Evolutionary conservation across 1,140 invertebrate species (phyloP), one percentile per base, ranked within the genome.

Genomic region (Octopus bimaculoides): DNA sequence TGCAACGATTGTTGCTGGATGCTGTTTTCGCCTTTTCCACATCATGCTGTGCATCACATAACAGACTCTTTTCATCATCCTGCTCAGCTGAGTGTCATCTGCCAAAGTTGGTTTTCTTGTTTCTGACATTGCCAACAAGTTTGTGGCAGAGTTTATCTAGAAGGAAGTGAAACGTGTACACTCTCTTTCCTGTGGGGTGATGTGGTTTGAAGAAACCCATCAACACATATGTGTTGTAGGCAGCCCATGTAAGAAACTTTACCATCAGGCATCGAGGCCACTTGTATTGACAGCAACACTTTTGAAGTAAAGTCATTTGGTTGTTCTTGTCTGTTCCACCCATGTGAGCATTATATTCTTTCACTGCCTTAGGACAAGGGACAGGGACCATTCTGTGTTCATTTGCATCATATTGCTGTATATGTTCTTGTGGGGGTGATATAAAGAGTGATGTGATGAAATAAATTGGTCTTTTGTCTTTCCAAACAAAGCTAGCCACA

Each of bases 301-400:
- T 78, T 74, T 81, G 80, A 71, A 81, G 76, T 54, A 71, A 79
- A 10, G 56, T 78, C 77, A 81, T 81, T 56, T 81, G 80, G 55
- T 81, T 53, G 61, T 81, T 81, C 69, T 78, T 78, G 54, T 81
- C 80, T 5, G 77, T 78, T 69, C 76, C 77, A 20, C 80, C 77
- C 80, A 78, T 81, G 77, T 78, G 53, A 52, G 20, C n/a, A 55
- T 81, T 53, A 52, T 71, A 69, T 53, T 61, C 61, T 56, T 79
- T 77, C 41, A 80, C 75, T 14, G 54, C 54, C 52, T 69, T 73
- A 14, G 77, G 80, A 73, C 54, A 78, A n/a, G 56, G 52, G 52
- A 79, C 78, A 55, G 71, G 41, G 26, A 52, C 54, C 54, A 61
- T 73, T 71, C 78, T 71, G 71, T 79, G 66, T 55, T 81, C 55